Conservation (phyloP, 2,113 vertebrate genomes). For the Crotophaga sulcirostris region DNA sequence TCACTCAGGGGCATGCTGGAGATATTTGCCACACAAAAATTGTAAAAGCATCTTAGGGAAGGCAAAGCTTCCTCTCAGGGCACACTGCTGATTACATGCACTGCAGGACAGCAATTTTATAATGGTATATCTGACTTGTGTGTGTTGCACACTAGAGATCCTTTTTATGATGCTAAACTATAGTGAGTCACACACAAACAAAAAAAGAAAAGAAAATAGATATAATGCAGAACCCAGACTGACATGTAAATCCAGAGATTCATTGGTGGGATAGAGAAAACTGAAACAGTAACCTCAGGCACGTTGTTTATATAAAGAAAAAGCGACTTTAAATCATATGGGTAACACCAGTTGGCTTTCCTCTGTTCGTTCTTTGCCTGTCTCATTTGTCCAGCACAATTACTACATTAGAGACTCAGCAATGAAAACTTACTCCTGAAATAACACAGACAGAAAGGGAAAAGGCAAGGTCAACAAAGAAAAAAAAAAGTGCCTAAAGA, state of each 20-base stretch:
- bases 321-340: background rate
- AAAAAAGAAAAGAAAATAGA: background rate
- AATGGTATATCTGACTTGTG: background rate
- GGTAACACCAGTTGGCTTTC: slow-evolving; percentile 1
- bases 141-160: background rate
- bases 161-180: background rate
- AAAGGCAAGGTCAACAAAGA: background rate
- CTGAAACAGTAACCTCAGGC: background rate
- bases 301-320: background rate
- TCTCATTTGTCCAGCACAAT: background rate
- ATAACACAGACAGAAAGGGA: background rate
- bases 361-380: background rate
- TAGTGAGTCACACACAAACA: background rate
- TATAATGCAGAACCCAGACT: background rate
- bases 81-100: background rate
- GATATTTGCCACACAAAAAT: background rate
- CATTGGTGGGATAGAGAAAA: background rate
- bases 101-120: background rate
- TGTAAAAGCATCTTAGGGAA: slow-evolving; percentile 15
- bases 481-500: background rate
- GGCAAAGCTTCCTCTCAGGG: background rate
- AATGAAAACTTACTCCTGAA: background rate
- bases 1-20: background rate
- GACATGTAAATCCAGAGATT: background rate
- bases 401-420: background rate